Base-by-base conservation (phyloP, 2,888 invertebrate genomes). In the Thymelicus lineola region DNA sequence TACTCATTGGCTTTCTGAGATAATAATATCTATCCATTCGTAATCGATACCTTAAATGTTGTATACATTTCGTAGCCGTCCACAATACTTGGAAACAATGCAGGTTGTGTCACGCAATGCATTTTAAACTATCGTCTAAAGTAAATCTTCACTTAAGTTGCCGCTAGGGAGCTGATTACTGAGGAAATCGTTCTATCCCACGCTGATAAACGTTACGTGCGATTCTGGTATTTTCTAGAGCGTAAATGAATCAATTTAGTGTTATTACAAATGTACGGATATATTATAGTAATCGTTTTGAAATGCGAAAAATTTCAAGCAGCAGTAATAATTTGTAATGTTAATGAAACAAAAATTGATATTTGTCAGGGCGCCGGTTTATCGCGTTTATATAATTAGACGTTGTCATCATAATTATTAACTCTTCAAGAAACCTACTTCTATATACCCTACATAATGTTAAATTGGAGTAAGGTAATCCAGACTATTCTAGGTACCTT, bases 61-160 rank as follows among this genome's bases (percentile, higher is more conserved):
- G 35, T 15, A 48, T 35, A 45, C 57, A 48, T 46, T 66, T 53
- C 20, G 50, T 60, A 53, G 35, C 48, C 55, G 58, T 48, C 48
- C 59, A 58, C 66, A 38, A 59, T 66, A 66, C 60, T 50, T 67
- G 50, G 66, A 67, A 67, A 67, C 66, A 67, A 67, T 67, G 59
- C 60, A 20, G 70, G 71, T 71, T 66, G 74, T 75, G 73, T 77
- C 80, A 75, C 77, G 80, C 79, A 84, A 83, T 85, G 83, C 83
- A 85, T 86, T 85, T 83, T 73, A 74, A 78, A 83, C 75, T 71
- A 77, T 76, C 76, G 65, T 75, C 74, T 72, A 74, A 75, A 74
- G 66, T 62, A 20, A 58, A 42, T 38, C 63, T 35, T 69, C 57
- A 57, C 60, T 70, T 72, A 57, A 70, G 50, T 28, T 63, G 45